phyloP scores from a whole-genome alignment of 2,113 vertebrate genomes.

The Colius striatus region DNA sequence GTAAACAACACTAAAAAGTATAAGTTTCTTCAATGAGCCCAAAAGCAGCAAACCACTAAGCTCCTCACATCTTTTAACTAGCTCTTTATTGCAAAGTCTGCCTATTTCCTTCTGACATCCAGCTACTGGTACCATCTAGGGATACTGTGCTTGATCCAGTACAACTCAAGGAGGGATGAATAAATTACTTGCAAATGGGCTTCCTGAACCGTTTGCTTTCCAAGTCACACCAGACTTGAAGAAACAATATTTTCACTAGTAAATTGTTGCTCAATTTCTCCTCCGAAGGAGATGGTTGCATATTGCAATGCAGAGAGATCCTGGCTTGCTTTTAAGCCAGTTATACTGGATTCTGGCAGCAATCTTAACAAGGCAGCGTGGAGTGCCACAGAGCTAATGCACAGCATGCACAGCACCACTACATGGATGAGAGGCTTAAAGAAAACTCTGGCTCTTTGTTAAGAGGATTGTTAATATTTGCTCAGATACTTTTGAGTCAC shows the following conservation, averaged over 20 bases:
- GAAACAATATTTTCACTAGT: neutral
- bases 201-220: conserved; percentile 8
- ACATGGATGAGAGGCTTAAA: neutral
- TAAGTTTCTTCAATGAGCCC: neutral
- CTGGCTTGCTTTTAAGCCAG: neutral
- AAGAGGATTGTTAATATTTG: neutral
- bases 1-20: neutral
- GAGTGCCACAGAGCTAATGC: neutral
- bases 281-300: neutral
- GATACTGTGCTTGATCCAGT: neutral
- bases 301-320: neutral
- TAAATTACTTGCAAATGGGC: neutral
- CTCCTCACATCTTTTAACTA: neutral
- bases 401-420: accelerated
- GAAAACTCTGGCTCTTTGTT: neutral
- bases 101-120: neutral
- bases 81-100: neutral
- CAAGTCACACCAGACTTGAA: neutral
- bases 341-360: neutral
- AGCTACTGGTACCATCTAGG: neutral
- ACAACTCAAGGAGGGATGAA: neutral
- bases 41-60: neutral
- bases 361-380: neutral
- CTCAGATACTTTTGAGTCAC: neutral
- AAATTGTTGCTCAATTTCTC: neutral